Evolutionary conservation across 2,888 invertebrate species (phyloP), one percentile per base, ranked within the genome.

Genomic region (Drosophila lutescens): DNA sequence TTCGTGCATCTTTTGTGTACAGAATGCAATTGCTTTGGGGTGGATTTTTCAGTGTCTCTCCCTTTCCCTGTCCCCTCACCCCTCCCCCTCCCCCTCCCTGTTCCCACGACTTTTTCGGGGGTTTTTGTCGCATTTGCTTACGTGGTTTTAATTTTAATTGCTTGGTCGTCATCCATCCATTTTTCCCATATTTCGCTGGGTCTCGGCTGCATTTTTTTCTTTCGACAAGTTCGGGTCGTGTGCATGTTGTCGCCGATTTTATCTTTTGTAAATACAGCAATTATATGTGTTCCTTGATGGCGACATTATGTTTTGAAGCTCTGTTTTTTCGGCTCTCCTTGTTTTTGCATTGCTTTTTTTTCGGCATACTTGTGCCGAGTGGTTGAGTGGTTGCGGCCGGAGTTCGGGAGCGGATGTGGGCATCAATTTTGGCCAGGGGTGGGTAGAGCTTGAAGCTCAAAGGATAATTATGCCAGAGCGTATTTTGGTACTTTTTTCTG

Each of bases 241-340:
- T 76, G 76, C 78, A 75, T 77, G 84, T 81, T 81, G 86, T 78
- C 66, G 77, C 76, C 63, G 89, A 87, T 86, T 89, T 89, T 87
- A 89, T 90, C 89, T 84, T 78, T 74, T 83, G 86, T 79, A 86
- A 90, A 90, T 86, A 86, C 89, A 78, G 84, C 88, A 90, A 89
- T 90, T 84, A 90, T 86, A 80, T 86, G 62, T 79, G 69, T 81
- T 81, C 85, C 79, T 79, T 70, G 76, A 87, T 76, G 79, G 81
- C 76, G 77, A 88, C 83, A 85, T 80, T 78, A 70, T 76, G 68
- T 68, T 77, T 76, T 76, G 47, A 57, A 63, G 55, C 66, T 54
- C 46, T 53, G 47, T 57, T 57, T 59, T 47, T 66, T 55, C 20
- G 57, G 30, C 41, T 62, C 58, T 43, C 65, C 54, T 46, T 43